Evolutionary conservation across 2,797 vertebrate species (phyloP), one percentile per base, ranked within the genome.

Genomic region (Typhlichthys subterraneus): DNA sequence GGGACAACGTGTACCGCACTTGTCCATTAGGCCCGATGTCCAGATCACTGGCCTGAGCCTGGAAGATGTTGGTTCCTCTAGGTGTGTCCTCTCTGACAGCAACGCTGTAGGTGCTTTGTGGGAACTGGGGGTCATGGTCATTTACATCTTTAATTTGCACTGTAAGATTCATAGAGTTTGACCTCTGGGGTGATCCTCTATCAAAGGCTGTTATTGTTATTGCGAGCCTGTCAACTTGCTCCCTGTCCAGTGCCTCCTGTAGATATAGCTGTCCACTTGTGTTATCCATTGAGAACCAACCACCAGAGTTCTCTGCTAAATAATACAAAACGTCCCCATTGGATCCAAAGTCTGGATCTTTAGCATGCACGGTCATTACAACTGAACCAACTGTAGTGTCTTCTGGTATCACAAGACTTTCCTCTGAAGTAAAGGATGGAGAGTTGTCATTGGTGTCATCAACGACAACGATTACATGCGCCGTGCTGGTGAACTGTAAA

Each of bases 371-470:
- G 23, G 79, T 83, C 52, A 79, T 85, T 12, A 93, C 65, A 53
- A 89, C 73, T 29, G 88, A 85, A 67, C 85, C 75, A 54, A 86
- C 61, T 0, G 71, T 70, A 12, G 82, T 46, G 61, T 93, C 88
- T 59, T 93, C 93, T 9, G 81, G 80, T 71, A 92, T 48, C 15
- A 19, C 38, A 58, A 89, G 64, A 23, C 33, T 82, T 46, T 45
- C 49, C 7, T 64, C 64, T 17, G 89, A 89, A 57, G 78, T 70
- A 65, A 93, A 91, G 53, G 65, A 8, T 0, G 93, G 92, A 3
- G 86, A 60, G 8, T 93, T 93, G 83, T 93, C 91, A 17, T 94
- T 93, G 61, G 92, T 73, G 58, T 94, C 92, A 19, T 81, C 68
- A 12, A 90, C 71, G 7, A 74, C 42, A 47, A 93, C 59, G 2